Evolutionary conservation across 2,888 invertebrate genomes (phyloP).

Genomic region (Heterodera filipjevi): DNA sequence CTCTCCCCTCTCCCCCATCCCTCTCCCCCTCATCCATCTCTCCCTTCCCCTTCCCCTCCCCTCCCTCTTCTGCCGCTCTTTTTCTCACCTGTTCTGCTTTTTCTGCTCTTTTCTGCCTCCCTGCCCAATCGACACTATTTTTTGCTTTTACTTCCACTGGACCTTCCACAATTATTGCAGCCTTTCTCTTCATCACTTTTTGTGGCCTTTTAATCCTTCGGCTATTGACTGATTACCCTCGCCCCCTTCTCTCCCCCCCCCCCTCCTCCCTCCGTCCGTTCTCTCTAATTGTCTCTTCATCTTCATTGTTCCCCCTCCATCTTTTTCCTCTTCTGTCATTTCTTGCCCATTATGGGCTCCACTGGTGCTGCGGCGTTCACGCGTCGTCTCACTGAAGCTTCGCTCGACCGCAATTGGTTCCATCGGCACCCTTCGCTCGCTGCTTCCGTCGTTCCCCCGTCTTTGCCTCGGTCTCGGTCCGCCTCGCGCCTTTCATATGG

Average conservation of each 20-base stretch:
- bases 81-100: background rate
- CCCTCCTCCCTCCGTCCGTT: background rate
- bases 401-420: conserved; percentile 25
- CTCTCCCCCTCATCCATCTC: no score
- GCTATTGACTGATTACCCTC: background rate
- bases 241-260: background rate
- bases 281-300: background rate
- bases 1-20: background rate
- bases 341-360: conserved; percentile 34
- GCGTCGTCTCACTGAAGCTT: conserved; percentile 40
- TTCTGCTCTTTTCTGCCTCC: background rate
- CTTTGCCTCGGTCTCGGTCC: conserved; percentile 10
- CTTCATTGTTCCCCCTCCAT: background rate
- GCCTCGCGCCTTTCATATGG: conserved; percentile 18
- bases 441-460: conserved; percentile 7
- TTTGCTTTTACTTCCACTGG: background rate
- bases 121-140: background rate
- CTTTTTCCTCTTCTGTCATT: background rate
- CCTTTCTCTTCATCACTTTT: background rate
- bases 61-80: background rate
- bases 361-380: conserved; percentile 41
- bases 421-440: conserved; percentile 13
- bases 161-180: background rate
- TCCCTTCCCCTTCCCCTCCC: no score
- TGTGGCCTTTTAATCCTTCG: conserved; percentile 6